These are phyloP conservation scores for Spea bombifrons DNA, from an alignment of 2,113 vertebrate genomes.

Conservation along the genomic window DNA sequence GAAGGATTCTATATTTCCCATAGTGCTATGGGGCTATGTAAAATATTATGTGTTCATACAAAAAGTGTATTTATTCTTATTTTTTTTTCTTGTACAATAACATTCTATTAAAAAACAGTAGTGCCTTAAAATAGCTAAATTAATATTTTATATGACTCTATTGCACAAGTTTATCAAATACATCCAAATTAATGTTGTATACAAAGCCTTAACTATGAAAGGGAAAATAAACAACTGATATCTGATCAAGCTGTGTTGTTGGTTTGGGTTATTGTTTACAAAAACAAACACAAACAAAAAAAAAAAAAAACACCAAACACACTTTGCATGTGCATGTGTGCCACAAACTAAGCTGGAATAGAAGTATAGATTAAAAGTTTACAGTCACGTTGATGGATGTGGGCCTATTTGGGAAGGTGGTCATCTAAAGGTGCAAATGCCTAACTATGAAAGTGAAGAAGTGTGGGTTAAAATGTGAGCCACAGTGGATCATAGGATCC, in stretches of 20 bases:
- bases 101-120: conserved; percentile 61
- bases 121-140: conserved; percentile 60
- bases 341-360: too few species aligned
- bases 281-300: too few species aligned
- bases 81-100: conserved; percentile 81
- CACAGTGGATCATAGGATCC: too few species aligned
- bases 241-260: not conserved
- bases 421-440: too few species aligned
- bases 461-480: too few species aligned
- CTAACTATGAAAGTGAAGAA: too few species aligned
- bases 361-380: too few species aligned
- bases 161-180: conserved; percentile 45
- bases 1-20: conserved; percentile 84
- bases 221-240: conserved; percentile 30
- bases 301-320: too few species aligned
- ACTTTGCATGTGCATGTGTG: too few species aligned
- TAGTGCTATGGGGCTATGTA: conserved; percentile 85
- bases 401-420: too few species aligned
- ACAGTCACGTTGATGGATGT: too few species aligned
- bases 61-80: conserved; percentile 99
- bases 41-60: conserved; percentile 90
- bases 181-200: conserved; percentile 41
- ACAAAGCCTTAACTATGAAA: conserved; percentile 33
- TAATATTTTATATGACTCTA: conserved; percentile 54
- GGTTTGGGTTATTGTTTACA: not conserved